Percentiles rank a stretch among this genome's conserved stretches.
Evolutionary conservation across 2,113 vertebrate species (phyloP).

Genomic region (Urocolius indicus): DNA sequence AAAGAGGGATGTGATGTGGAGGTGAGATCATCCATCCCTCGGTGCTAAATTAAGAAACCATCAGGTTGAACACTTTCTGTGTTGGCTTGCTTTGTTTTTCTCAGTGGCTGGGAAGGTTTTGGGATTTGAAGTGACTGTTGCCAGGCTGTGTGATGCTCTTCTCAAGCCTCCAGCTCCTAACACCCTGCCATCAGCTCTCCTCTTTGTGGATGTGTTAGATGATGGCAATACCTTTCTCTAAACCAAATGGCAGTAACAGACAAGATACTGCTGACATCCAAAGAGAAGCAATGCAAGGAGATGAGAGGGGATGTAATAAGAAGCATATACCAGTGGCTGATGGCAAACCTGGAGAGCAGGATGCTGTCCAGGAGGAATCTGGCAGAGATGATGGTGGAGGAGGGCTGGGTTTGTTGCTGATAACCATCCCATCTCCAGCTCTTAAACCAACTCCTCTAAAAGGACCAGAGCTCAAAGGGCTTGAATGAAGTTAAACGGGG

Average conservation of each 20-base stretch:
- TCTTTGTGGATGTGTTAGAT: background rate
- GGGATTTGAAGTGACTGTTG: background rate
- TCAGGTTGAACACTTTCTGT: background rate
- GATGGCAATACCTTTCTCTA: background rate
- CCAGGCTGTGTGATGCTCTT: background rate
- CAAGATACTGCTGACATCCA: background rate
- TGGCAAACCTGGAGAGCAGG: background rate
- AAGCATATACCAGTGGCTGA: background rate
- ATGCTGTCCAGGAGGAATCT: background rate
- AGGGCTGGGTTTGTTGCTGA: background rate
- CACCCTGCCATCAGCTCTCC: background rate
- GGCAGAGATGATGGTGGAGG: background rate
- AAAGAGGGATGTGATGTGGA: background rate
- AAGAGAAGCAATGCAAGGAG: background rate
- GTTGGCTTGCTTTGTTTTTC: fast-evolving
- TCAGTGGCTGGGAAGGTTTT: background rate
- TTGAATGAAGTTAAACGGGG: background rate
- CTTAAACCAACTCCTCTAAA: background rate
- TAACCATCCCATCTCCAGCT: background rate
- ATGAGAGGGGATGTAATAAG: background rate
- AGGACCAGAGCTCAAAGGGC: background rate
- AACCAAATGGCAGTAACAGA: background rate
- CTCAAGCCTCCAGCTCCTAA: background rate
- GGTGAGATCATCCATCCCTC: background rate
- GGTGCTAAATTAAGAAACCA: background rate